Evolutionary conservation across 2,113 vertebrate genomes (phyloP).

Genomic region (Theristicus caerulescens): DNA sequence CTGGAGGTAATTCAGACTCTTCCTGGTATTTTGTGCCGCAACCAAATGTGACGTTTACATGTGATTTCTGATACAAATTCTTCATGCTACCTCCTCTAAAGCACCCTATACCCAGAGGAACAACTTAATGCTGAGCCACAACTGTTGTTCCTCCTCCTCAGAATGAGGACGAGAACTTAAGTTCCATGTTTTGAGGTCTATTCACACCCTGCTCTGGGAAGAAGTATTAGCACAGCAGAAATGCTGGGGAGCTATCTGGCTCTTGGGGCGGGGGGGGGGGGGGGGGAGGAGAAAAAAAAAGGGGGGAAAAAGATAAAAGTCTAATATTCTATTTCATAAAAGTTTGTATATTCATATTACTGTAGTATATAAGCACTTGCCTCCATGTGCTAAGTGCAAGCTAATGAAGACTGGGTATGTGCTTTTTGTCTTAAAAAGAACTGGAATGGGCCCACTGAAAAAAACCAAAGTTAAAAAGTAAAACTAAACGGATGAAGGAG

Average conservation of each 20-base stretch:
- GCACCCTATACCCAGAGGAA: background rate
- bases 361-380: background rate
- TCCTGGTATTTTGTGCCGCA: rapidly evolving
- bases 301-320: background rate
- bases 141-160: background rate
- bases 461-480: background rate
- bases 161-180: background rate
- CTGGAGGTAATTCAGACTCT: background rate
- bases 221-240: background rate
- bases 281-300: background rate
- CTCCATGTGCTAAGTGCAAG: background rate
- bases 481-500: background rate
- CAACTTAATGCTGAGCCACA: background rate
- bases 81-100: background rate
- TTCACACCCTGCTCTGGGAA: background rate
- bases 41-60: background rate
- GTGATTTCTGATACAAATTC: background rate
- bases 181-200: background rate
- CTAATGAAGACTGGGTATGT: background rate
- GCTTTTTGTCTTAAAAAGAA: background rate
- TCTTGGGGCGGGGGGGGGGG: background rate
- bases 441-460: background rate
- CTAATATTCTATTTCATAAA: background rate
- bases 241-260: background rate
- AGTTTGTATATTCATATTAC: background rate